Evolutionary conservation across 2,888 invertebrate species (phyloP), one percentile per base, ranked within the genome.

Genomic region (Corythucha ciliata): DNA sequence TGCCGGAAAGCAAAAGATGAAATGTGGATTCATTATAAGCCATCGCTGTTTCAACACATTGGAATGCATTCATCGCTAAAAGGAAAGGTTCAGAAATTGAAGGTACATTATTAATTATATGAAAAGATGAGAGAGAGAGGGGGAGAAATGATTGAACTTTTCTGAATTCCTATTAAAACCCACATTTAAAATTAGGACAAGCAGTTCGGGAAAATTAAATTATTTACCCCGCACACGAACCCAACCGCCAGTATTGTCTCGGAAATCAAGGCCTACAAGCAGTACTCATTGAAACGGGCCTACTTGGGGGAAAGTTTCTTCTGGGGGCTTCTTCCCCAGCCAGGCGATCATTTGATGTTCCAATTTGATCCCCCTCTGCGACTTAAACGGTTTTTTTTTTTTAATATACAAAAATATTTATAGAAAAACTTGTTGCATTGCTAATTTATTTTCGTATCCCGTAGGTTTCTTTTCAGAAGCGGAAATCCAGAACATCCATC

Each of bases 21-120:
- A 61, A 75, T 90, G 54, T 86, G 90, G 78, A 77, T 89, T 6
- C 85, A 86, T 63, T 90, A 83, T 67, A 87, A 88, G 59, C 85
- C 88, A 0, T 89, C 93, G 0, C 72, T 97, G 1, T 97, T 97
- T 66, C 92, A 94, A 69, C 97, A 97, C 65, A 86, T 94, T 55
- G 96, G 96, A 3, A 81, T 86, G 18, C 90, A 90, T 65, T 96
- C 96, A 0, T 96, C 96, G 0, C 74, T 97, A 1, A 87, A 83
- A 68, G 96, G 96, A 52, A 97, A 97, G 75, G 86, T 93, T 48
- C 96, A 96, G 66, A 92, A 90, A 70, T 72, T 96, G 0, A 91
- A 92, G 77, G 90, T 85, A 71, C 63, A 62, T 58, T 3, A 45
- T 21, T 20, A 16, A n/a, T 46, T 10, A 24, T 36, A 21, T 46